A percentile compares a stretch with the other conserved stretches of the same genome.
Conservation (phyloP, 2,113 vertebrate species). For the Cavia porcellus region DNA sequence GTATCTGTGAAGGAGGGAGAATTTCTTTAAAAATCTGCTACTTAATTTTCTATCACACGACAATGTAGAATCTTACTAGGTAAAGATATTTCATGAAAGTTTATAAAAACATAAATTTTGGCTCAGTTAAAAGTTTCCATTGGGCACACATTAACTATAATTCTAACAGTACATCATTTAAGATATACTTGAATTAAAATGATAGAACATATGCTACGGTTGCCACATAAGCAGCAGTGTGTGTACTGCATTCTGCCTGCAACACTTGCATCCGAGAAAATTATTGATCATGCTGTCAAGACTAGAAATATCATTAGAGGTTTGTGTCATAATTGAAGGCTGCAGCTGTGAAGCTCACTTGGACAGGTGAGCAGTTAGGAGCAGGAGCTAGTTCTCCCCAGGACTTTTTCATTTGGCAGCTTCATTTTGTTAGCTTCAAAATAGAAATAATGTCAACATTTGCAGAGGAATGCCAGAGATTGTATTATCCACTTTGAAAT, state of each 20-base stretch:
- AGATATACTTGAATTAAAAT: not conserved
- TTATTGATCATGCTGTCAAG: not conserved
- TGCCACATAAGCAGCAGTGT: no score
- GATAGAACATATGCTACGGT: not conserved
- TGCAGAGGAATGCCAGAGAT: not conserved
- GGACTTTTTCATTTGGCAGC: not conserved
- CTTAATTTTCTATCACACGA: not conserved
- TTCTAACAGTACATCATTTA: not conserved
- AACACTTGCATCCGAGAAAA: not conserved
- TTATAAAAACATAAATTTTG: conserved; percentile 33
- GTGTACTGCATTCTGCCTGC: not conserved
- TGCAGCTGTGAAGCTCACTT: not conserved
- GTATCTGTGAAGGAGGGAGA: not conserved
- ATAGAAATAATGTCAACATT: not conserved
- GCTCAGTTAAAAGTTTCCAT: not conserved
- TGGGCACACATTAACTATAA: not conserved
- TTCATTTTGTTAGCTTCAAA: conserved; percentile 19
- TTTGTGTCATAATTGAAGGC: not conserved
- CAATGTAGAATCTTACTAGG: not conserved
- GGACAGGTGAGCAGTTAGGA: not conserved
- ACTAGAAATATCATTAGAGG: not conserved
- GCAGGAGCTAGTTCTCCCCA: not conserved
- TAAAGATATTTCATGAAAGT: not conserved
- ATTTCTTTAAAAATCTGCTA: not conserved
- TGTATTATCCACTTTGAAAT: not conserved